phyloP scores from a whole-genome alignment of 2,888 invertebrate species.

The Resseliella maxima region DNA sequence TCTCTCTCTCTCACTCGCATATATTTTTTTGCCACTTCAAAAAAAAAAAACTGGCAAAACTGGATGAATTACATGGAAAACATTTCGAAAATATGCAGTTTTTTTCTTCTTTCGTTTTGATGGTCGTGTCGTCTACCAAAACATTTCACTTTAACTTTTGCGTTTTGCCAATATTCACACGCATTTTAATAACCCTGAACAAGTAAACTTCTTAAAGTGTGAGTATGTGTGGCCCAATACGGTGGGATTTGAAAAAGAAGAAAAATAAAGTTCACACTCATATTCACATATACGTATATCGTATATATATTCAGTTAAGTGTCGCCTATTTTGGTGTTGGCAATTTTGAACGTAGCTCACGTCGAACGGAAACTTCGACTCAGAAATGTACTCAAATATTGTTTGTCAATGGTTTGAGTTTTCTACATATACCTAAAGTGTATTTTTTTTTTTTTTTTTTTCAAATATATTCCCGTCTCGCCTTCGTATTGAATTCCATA shows the following conservation, averaged over 20 bases:
- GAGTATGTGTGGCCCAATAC: not conserved
- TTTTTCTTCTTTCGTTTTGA: conserved; percentile 11
- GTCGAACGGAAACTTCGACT: conserved; percentile 10
- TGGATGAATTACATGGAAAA: conserved; percentile 40
- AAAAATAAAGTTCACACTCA: too few relatives aligned
- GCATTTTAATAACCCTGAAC: conserved; percentile 15
- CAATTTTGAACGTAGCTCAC: conserved; percentile 42
- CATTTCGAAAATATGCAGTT: conserved; percentile 42
- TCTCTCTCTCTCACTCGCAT: not conserved
- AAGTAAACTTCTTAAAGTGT: not conserved
- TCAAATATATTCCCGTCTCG: not conserved
- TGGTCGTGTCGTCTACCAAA: not conserved
- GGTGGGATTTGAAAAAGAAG: too few relatives aligned
- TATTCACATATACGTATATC: too few relatives aligned
- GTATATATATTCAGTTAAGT: not conserved
- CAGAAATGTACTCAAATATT: not conserved
- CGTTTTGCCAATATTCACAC: conserved; percentile 3
- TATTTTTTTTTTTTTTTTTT: too few relatives aligned
- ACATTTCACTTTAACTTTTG: not conserved
- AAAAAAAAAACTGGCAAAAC: too few relatives aligned
- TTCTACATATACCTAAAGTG: not conserved
- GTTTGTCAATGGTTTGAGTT: conserved; percentile 23
- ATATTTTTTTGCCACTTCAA: not conserved
- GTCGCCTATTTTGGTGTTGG: conserved; percentile 6
- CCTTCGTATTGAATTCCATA: not conserved